These are phyloP conservation scores for Rana temporaria DNA, from an alignment of 2,113 vertebrate species.

Conservation along the genomic window DNA sequence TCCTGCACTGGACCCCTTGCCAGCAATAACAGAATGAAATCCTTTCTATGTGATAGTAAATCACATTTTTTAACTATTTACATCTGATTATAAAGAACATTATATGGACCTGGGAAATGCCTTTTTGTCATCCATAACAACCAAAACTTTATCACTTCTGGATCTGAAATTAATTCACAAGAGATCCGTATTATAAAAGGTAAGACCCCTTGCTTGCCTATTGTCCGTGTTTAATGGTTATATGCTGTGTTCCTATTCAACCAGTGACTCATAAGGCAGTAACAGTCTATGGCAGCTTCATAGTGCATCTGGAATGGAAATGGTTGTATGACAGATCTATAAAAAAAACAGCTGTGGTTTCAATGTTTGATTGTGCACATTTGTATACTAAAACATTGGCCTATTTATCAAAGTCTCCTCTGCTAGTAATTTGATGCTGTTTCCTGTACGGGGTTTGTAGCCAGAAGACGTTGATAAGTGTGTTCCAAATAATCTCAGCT, in stretches of 20 bases:
- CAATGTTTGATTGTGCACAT: slow-evolving; percentile 36
- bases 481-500: slow-evolving; percentile 9
- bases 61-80: background rate
- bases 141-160: background rate
- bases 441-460: slow-evolving; percentile 41
- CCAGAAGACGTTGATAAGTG: slow-evolving; percentile 29
- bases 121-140: background rate
- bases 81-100: background rate
- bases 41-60: background rate
- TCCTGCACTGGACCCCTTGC: background rate
- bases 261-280: slow-evolving; percentile 20
- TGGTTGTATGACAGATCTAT: slow-evolving; percentile 30
- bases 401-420: slow-evolving; percentile 39
- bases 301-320: background rate
- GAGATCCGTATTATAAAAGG: background rate
- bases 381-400: slow-evolving; percentile 40
- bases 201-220: slow-evolving; percentile 8
- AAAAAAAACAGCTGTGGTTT: slow-evolving; percentile 25
- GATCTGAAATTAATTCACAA: background rate
- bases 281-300: slow-evolving; percentile 3
- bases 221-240: slow-evolving; percentile 4
- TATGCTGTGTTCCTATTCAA: background rate
- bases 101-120: background rate
- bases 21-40: slow-evolving; percentile 1
- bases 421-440: slow-evolving; percentile 44